A percentile compares a stretch with the other conserved stretches of the same genome.
phyloP scores from a whole-genome alignment of 2,797 vertebrate genomes.

The Alcedo atthis region DNA sequence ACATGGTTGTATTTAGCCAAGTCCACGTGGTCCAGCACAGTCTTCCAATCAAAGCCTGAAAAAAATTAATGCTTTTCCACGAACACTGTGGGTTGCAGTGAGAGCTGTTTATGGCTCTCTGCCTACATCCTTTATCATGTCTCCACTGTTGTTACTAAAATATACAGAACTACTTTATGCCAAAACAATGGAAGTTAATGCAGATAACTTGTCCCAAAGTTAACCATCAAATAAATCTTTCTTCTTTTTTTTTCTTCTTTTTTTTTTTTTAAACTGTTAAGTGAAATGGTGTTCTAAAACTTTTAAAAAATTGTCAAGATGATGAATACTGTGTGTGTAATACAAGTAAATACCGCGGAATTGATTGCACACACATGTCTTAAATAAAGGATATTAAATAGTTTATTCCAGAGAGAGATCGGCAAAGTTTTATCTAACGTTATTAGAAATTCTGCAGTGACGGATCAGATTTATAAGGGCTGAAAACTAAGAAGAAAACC shows the following conservation, averaged over 20 bases:
- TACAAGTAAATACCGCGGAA: constrained; percentile 67
- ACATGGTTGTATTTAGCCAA: constrained; percentile 9
- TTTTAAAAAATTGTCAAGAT: constrained; percentile 72
- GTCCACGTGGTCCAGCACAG: constrained; percentile 4
- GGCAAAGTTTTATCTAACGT: constrained; percentile 60
- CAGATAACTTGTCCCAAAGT: constrained; percentile 69
- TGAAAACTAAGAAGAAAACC: constrained; percentile 42
- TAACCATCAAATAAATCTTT: constrained; percentile 69
- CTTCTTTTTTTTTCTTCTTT: background rate
- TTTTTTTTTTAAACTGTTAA: constrained; percentile 20
- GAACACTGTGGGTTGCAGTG: background rate
- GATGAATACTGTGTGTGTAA: constrained; percentile 66
- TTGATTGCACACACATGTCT: constrained; percentile 63
- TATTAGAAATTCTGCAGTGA: constrained; percentile 59
- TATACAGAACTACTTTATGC: constrained; percentile 74
- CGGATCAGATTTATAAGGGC: constrained; percentile 51
- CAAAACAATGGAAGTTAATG: constrained; percentile 76
- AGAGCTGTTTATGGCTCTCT: constrained; percentile 57
- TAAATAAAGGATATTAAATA: constrained; percentile 64
- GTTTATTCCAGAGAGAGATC: constrained; percentile 62
- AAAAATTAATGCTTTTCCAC: constrained; percentile 57
- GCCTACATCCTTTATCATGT: constrained; percentile 68
- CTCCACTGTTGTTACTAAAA: constrained; percentile 68
- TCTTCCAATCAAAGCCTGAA: constrained; percentile 20
- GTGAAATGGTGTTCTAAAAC: constrained; percentile 67